A percentile compares a stretch with the other conserved stretches of the same genome.
phyloP scores from a whole-genome alignment of 2,797 vertebrate genomes.

The Paedocypris micromegethes region DNA sequence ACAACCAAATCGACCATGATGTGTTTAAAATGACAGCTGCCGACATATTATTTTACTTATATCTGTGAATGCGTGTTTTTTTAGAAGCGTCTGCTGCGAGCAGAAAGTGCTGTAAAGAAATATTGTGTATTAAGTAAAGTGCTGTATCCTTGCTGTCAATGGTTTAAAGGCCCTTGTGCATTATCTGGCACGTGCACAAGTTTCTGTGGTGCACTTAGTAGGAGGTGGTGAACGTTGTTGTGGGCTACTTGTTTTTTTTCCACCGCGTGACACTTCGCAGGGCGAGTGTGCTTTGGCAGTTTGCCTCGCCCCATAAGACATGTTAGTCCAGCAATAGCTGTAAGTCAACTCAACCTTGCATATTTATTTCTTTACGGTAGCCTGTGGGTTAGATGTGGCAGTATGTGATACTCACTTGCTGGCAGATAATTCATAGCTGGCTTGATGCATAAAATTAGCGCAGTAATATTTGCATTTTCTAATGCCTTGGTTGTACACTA shows the following conservation, averaged over 20 bases:
- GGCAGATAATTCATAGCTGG: conserved; percentile 43
- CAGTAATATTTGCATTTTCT: conserved; percentile 8
- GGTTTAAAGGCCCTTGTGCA: conserved; percentile 55
- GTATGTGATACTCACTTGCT: conserved; percentile 56
- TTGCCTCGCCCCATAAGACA: conserved; percentile 59
- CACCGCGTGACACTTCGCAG: conserved; percentile 67
- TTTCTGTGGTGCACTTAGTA: conserved; percentile 68
- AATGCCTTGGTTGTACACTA: neutral
- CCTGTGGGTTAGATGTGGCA: conserved; percentile 56
- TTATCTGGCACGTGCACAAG: conserved; percentile 56
- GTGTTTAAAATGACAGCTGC: too few species aligned
- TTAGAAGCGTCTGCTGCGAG: too few species aligned
- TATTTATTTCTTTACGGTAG: conserved; percentile 67
- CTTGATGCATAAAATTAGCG: conserved; percentile 16
- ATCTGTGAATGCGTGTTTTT: too few species aligned
- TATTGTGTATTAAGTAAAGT: too few species aligned
- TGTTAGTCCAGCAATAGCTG: conserved; percentile 58
- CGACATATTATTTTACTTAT: too few species aligned
- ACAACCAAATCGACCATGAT: too few species aligned
- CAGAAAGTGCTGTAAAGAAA: too few species aligned
- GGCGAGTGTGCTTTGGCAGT: conserved; percentile 66
- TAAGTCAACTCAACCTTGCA: conserved; percentile 65
- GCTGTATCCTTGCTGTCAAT: conserved; percentile 55
- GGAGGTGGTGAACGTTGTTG: conserved; percentile 67
- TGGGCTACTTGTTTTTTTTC: conserved; percentile 65